phyloP scores from a whole-genome alignment of 2,888 invertebrate species.

The Cyrtodaria siliqua region DNA sequence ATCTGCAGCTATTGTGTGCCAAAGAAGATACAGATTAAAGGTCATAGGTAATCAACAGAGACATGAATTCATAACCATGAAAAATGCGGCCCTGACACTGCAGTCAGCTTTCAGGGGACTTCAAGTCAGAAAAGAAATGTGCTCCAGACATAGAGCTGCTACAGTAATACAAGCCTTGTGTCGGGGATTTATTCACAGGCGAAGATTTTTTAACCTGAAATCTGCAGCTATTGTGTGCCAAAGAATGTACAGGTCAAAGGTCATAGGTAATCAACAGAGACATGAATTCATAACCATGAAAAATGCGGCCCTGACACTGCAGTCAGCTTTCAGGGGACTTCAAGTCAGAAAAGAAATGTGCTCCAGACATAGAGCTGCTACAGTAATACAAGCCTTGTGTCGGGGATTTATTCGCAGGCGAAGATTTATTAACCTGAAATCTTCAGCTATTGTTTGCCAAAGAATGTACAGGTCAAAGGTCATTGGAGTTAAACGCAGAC shows the following conservation, averaged over 20 bases:
- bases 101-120: slow-evolving; percentile 13
- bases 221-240: slow-evolving; percentile 48
- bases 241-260: slow-evolving; percentile 38
- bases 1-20: slow-evolving; percentile 36
- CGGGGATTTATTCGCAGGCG: background rate
- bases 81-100: slow-evolving; percentile 22
- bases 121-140: background rate
- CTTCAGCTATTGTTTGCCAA: slow-evolving; percentile 64
- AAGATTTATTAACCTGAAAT: background rate
- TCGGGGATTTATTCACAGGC: slow-evolving; percentile 13
- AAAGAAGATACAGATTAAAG: slow-evolving; percentile 19
- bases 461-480: slow-evolving; percentile 9
- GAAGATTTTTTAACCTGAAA: background rate
- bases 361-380: background rate
- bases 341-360: slow-evolving; percentile 40
- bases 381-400: background rate
- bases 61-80: background rate
- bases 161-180: slow-evolving; percentile 61
- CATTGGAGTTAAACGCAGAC: slow-evolving; percentile 20
- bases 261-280: slow-evolving; percentile 49
- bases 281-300: background rate
- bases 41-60: background rate
- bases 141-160: slow-evolving; percentile 38
- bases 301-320: background rate
- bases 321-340: slow-evolving; percentile 28